Evolutionary conservation across 2,113 vertebrate species (phyloP).

Genomic region (Myotis brandtii): DNA sequence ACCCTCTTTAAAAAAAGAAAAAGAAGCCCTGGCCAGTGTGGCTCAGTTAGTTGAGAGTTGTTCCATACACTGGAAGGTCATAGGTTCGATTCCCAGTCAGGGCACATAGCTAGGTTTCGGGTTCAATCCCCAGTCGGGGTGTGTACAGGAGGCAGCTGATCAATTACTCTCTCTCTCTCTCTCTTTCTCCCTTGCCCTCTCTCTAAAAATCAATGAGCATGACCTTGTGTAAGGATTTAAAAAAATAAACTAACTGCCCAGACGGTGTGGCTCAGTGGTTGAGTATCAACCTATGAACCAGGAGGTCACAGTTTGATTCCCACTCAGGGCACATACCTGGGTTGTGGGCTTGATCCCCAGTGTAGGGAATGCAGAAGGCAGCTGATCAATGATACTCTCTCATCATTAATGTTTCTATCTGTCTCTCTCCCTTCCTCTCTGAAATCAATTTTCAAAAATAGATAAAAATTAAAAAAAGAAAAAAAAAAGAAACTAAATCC

Average conservation of each 20-base stretch:
- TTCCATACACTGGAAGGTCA: background rate
- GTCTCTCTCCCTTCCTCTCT: too few species aligned
- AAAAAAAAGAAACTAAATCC: background rate
- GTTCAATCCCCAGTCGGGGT: background rate
- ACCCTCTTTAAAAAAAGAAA: background rate
- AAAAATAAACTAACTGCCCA: background rate
- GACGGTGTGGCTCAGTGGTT: too few species aligned
- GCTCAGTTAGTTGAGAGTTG: background rate
- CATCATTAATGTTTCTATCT: too few species aligned
- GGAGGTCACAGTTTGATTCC: too few species aligned
- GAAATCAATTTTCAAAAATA: too few species aligned
- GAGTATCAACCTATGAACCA: too few species aligned
- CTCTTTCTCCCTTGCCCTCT: background rate
- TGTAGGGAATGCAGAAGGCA: too few species aligned
- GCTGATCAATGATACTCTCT: too few species aligned
- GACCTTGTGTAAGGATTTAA: background rate
- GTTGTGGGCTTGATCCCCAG: too few species aligned
- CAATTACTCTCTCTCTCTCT: background rate
- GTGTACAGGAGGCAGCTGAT: background rate
- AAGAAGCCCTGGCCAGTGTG: background rate
- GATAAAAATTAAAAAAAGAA: background rate
- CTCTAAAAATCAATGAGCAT: background rate
- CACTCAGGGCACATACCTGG: too few species aligned
- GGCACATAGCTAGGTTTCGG: background rate
- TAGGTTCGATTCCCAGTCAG: background rate